Base-by-base conservation (phyloP, 1,140 invertebrate species). In the Pseudomyrmex flavicornis region DNA sequence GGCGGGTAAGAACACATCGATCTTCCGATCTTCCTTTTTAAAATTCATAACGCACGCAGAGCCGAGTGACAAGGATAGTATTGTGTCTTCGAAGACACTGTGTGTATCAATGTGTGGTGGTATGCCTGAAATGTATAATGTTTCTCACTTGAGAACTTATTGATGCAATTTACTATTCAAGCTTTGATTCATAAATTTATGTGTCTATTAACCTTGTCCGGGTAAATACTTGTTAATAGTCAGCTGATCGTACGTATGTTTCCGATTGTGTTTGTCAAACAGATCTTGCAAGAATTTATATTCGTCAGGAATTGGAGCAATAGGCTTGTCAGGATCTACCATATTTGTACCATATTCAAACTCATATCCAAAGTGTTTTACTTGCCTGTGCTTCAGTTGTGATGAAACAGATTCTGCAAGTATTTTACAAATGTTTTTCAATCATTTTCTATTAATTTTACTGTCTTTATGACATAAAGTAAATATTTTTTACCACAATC, bases 91-190 rank as follows among this genome's bases (percentile, higher is more conserved):
- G 95, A 99, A 99, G 3, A 97, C 96, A 93, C 98, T 98, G 91
- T 99, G 98, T 0, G 98, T 99, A 91, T 99, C 99, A n/a, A 99
- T 96, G 95, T 99, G 99, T 1, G 97, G 95, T 72, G 98, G 98
- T 90, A 99, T 99, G 35, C 98, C 98, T 98, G 86, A 20, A 94
- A 59, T 22, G 15, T 62, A 75, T 7, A 0, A 0, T 35, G 5
- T 35, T 35, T 35, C 5, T 35, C 35, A 35, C 35, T 35, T 35
- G 5, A 52, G 3, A 12, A 52, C 12, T 46, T 52, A 50, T 35
- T 75, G 62, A 62, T 50, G 15, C 35, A 7, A 50, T 12, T 48
- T 59, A 46, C 4, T 59, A 2, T 4, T 59, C n/a, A 73, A 52
- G 2, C 12, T 52, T 13, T 52, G 50, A 12, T 52, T 10, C 10